Evolutionary conservation across 1,140 invertebrate genomes (phyloP), one percentile per base, ranked within the genome.

Genomic region (Drosophila sp.): DNA sequence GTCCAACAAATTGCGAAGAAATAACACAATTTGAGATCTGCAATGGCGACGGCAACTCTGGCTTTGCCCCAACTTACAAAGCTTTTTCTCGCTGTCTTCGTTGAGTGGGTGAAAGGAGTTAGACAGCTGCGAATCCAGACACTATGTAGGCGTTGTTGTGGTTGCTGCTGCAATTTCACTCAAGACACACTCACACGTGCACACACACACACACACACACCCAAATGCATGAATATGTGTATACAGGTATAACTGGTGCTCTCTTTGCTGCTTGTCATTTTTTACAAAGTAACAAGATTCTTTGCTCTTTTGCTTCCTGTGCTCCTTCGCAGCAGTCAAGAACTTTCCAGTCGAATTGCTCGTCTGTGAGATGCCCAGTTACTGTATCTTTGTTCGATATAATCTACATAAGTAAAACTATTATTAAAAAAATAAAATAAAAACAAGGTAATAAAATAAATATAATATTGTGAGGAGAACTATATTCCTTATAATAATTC

Each of bases 31-130:
- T 69, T 59, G 54, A 67, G 64, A 73, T 67, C 64, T 58, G 27
- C 27, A 29, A 29, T 6, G 7, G 27, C 27, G 27, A 6, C 27
- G 36, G 36, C 36, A 38, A 38, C 36, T 13, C 45, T 32, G 32
- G 25, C n/a, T 48, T 13, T 57, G 69, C 62, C 69, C 62, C 58
- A 50, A 41, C 46, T 14, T 8, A 40, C 21, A n/a, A 50, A 29
- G n/a, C 7, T 14, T 50, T 48, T 48, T 25, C 25, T 8, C 43
- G 3, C 48, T 27, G 51, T 27, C 8, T 32, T 38, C 13, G 7
- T 18, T 38, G 69, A 53, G 70, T 73, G 70, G 70, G 70, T 67
- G 70, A 73, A 73, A 73, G 70, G 70, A 73, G 70, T 73, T 69
- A 53, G 54, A 59, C 70, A 40, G 69, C 69, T 63, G 46, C 36